Conservation (phyloP, 2,797 vertebrate species). For the Cyclopterus lumpus region DNA sequence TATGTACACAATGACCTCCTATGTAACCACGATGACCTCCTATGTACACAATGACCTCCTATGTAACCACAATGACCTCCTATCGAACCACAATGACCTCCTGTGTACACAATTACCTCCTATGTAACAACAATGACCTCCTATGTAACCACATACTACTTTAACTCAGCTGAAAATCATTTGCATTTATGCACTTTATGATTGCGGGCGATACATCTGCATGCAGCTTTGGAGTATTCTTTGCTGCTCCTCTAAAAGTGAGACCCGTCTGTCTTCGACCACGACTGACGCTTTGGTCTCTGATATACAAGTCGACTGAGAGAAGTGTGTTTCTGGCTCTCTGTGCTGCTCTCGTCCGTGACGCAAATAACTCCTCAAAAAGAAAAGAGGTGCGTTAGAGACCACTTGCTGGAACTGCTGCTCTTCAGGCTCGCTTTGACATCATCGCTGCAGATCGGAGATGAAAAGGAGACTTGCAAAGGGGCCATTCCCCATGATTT, state of each 20-base stretch:
- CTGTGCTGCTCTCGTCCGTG: neutral
- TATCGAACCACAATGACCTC: too few species aligned
- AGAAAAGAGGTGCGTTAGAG: neutral
- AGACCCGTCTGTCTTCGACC: neutral
- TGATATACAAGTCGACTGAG: neutral
- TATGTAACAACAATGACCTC: neutral
- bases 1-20: too few species aligned
- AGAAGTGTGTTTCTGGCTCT: neutral
- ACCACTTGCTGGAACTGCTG: constrained; percentile 6
- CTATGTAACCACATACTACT: neutral
- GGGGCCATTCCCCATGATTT: neutral
- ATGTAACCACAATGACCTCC: too few species aligned
- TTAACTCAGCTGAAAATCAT: neutral
- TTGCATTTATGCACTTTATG: too few species aligned
- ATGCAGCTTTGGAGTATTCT: neutral
- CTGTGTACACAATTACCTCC: too few species aligned
- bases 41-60: too few species aligned
- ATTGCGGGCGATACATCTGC: too few species aligned
- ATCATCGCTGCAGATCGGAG: neutral
- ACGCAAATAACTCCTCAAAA: neutral
- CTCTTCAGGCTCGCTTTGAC: neutral
- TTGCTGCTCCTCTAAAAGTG: neutral
- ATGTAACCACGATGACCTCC: too few species aligned
- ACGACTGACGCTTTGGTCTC: neutral
- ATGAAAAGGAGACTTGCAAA: neutral